These are phyloP conservation scores for Oscheius onirici DNA, from an alignment of 2,888 invertebrate species.

Conservation along the genomic window DNA sequence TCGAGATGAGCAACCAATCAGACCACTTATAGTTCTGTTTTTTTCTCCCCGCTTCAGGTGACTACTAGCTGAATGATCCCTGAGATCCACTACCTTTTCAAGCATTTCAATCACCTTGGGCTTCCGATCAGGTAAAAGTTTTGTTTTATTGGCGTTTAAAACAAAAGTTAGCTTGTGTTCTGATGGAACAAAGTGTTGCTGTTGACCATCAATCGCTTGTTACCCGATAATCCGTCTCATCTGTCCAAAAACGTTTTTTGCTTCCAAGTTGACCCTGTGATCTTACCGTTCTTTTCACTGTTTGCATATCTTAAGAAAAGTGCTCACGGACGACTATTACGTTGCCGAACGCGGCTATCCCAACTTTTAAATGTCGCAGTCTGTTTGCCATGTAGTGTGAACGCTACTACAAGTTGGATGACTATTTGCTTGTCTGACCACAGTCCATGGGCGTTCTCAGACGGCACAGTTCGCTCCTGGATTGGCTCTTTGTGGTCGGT, in stretches of 20 bases:
- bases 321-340: background rate
- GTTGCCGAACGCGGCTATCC: slow-evolving; percentile 4
- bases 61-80: slow-evolving; percentile 1
- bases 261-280: slow-evolving; percentile 5
- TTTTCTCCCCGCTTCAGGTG: background rate
- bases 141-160: too few species aligned
- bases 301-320: slow-evolving; percentile 4
- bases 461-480: background rate
- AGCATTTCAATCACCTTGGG: background rate
- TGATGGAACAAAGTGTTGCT: too few species aligned
- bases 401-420: slow-evolving; percentile 25
- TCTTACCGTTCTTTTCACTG: background rate
- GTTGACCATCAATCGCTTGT: too few species aligned
- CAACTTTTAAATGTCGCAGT: slow-evolving; percentile 24
- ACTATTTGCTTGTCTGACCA: slow-evolving; percentile 18
- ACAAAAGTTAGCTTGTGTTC: too few species aligned
- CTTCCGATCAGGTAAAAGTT: background rate
- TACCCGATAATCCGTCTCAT: too few species aligned
- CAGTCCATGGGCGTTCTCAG: slow-evolving; percentile 9
- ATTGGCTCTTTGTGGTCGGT: too few species aligned
- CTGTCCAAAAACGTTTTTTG: background rate
- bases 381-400: slow-evolving; percentile 17
- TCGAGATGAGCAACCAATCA: background rate
- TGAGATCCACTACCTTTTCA: background rate
- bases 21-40: background rate